These are phyloP conservation scores for Andrena bucephala DNA, from an alignment of 2,888 invertebrate species.

Conservation along the genomic window DNA sequence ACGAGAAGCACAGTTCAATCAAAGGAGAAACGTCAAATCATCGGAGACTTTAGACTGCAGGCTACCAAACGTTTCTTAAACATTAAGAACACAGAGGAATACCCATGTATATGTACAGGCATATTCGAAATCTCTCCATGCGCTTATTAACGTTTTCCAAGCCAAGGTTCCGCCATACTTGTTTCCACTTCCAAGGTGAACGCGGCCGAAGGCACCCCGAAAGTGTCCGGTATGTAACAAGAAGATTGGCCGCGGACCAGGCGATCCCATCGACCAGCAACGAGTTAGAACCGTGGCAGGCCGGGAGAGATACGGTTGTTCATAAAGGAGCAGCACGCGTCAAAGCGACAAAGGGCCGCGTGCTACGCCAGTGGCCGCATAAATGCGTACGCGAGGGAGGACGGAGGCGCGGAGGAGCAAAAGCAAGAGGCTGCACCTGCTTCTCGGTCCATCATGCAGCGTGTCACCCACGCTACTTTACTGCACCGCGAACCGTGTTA, in stretches of 20 bases:
- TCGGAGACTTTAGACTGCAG: neutral
- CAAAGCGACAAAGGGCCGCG: slow-evolving; percentile 54
- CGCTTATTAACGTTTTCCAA: slow-evolving; percentile 1
- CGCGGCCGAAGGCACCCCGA: slow-evolving; percentile 14
- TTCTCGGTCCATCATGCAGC: slow-evolving; percentile 83
- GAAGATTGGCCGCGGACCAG: neutral
- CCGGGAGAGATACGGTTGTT: slow-evolving; percentile 49
- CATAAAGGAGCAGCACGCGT: slow-evolving; percentile 45
- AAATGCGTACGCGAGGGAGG: slow-evolving; percentile 71
- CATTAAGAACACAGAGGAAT: neutral
- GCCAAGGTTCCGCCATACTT: neutral
- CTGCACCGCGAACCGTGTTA: slow-evolving; percentile 83
- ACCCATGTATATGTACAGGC: neutral
- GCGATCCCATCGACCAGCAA: slow-evolving; percentile 41
- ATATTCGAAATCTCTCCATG: neutral
- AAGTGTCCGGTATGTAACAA: slow-evolving; percentile 9
- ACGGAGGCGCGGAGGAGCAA: slow-evolving; percentile 70
- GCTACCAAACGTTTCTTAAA: neutral
- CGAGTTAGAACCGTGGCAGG: slow-evolving; percentile 37
- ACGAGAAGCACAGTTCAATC: neutral
- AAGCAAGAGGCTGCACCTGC: slow-evolving; percentile 82
- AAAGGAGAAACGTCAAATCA: neutral
- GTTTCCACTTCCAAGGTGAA: slow-evolving; percentile 12
- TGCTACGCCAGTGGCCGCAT: slow-evolving; percentile 71
- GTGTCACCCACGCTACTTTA: slow-evolving; percentile 85